A percentile compares a stretch with the other conserved stretches of the same genome.
Conservation (phyloP, 2,888 invertebrate species). For the Lamproptera curius region DNA sequence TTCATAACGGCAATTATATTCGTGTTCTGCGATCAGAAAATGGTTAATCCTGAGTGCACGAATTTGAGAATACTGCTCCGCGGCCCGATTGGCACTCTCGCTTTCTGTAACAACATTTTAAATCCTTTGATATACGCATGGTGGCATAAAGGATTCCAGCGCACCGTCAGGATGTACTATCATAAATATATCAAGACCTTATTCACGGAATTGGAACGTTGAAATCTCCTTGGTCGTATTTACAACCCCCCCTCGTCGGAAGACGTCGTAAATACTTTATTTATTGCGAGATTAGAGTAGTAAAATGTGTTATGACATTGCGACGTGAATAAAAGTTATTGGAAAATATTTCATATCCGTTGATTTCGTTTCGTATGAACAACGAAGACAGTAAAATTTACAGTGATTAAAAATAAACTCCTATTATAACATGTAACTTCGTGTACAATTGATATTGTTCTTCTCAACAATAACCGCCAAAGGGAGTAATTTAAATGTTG, state of each 20-base stretch:
- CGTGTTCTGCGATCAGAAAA: slow-evolving; percentile 70
- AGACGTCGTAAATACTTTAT: neutral
- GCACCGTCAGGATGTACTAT: slow-evolving; percentile 55
- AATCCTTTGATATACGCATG: slow-evolving; percentile 84
- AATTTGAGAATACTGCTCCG: slow-evolving; percentile 69
- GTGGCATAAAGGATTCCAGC: slow-evolving; percentile 84
- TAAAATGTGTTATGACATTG: too few species aligned
- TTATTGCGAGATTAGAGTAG: neutral
- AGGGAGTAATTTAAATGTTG: neutral
- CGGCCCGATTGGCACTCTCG: slow-evolving; percentile 78
- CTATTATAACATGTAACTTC: too few species aligned
- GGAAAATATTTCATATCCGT: too few species aligned
- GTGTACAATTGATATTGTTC: too few species aligned
- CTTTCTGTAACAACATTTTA: slow-evolving; percentile 79
- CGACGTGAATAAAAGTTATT: too few species aligned
- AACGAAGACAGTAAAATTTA: too few species aligned
- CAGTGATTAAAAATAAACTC: too few species aligned
- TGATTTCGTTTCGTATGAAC: too few species aligned
- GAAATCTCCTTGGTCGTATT: neutral
- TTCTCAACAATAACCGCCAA: too few species aligned
- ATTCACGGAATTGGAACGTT: slow-evolving; percentile 8
- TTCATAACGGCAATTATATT: slow-evolving; percentile 77
- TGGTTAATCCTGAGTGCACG: slow-evolving; percentile 64
- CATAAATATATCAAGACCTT: slow-evolving; percentile 30
- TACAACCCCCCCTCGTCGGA: too few species aligned